A percentile compares a stretch with the other conserved stretches of the same genome.
phyloP scores from a whole-genome alignment of 2,888 invertebrate species.

The Zhuqinia jingwanae region DNA sequence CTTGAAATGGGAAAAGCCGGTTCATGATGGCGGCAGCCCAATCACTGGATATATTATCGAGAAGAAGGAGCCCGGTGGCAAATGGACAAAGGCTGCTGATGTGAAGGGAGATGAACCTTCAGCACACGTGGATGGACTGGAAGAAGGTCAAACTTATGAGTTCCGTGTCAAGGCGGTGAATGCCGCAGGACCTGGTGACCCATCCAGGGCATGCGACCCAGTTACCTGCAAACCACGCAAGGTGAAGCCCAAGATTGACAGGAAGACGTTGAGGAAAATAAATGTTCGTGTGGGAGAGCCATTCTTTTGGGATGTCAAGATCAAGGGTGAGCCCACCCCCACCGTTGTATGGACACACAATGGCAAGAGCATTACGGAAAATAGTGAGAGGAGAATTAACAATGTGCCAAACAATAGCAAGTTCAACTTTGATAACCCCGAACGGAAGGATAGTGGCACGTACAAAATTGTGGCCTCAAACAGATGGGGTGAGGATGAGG shows the following conservation, averaged over 20 bases:
- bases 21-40: conserved; percentile 92
- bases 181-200: conserved; percentile 90
- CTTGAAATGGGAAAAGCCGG: conserved; percentile 93
- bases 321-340: conserved; percentile 95
- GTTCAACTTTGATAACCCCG: conserved; percentile 92
- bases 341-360: conserved; percentile 92
- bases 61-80: conserved; percentile 91
- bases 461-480: conserved; percentile 94
- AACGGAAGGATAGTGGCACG: conserved; percentile 92
- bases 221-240: conserved; percentile 94
- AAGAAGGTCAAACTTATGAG: conserved; percentile 97
- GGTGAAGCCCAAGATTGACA: conserved; percentile 96
- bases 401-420: conserved; percentile 93
- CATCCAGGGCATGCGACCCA: conserved; percentile 94
- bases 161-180: conserved; percentile 95
- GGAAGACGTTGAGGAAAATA: conserved; percentile 92
- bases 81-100: conserved; percentile 93
- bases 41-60: conserved; percentile 96
- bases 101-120: conserved; percentile 95
- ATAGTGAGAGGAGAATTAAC: conserved; percentile 86
- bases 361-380: conserved; percentile 87
- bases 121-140: conserved; percentile 92
- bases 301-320: conserved; percentile 92
- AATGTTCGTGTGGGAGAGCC: conserved; percentile 94
- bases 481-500: conserved; percentile 93